phyloP scores from a whole-genome alignment of 2,113 vertebrate genomes.

The Psilopsiagon aurifrons region DNA sequence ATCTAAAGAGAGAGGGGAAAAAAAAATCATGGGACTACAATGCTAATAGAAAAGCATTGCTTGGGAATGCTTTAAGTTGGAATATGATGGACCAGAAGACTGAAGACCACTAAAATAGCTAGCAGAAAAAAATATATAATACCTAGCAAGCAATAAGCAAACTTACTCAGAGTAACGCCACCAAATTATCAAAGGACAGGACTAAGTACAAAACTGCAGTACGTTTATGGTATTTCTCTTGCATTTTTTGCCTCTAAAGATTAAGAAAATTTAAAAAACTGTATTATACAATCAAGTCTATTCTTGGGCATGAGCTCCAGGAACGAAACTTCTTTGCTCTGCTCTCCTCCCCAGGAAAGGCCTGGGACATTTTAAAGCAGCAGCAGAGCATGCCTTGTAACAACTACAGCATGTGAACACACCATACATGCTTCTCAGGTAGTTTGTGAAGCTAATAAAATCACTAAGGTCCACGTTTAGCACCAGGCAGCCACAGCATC shows the following conservation, averaged over 20 bases:
- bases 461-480: accelerated
- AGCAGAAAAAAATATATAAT: background rate
- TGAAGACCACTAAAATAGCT: background rate
- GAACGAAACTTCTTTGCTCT: background rate
- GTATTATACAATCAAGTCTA: background rate
- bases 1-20: background rate
- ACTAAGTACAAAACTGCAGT: background rate
- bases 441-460: background rate
- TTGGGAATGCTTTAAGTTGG: background rate
- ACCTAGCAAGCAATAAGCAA: background rate
- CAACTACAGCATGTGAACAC: accelerated
- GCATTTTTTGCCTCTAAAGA: background rate
- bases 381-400: background rate
- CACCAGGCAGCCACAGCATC: background rate
- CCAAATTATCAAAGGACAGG: background rate
- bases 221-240: background rate
- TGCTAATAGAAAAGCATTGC: background rate
- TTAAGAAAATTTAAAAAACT: background rate
- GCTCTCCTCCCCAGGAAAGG: background rate
- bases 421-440: background rate
- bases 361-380: background rate
- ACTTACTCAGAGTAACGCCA: background rate
- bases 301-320: background rate
- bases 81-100: background rate
- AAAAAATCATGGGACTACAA: background rate